Base-by-base conservation (phyloP, 2,797 vertebrate species). In the Trichosurus vulpecula region DNA sequence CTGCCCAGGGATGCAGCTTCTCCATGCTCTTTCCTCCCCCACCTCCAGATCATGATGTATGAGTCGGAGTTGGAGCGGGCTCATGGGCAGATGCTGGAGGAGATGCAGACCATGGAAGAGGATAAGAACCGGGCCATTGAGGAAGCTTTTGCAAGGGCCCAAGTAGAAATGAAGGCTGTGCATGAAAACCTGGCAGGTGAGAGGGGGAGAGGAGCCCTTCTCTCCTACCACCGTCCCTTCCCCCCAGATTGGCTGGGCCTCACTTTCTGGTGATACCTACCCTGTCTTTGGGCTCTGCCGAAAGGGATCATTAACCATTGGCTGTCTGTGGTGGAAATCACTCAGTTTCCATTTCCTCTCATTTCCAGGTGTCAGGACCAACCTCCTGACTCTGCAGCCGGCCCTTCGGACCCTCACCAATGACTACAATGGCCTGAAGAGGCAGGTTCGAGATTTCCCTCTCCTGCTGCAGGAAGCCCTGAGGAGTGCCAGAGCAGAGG, bases 91-190 rank as follows among this genome's bases (percentile, higher is more conserved):
- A 99, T 99, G 98, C 99, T 99, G 98, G 99, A 98, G 22, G 99
- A 99, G 98, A 99, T 99, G 99, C 99, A 99, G 98, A 99, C 98
- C 35, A 98, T 99, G 98, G 99, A 99, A 98, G 99, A 99, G 95
- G 99, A 99, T 98, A 99, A 99, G 98, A 99, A 99, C 98, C 98
- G 97, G 0, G 99, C 99, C 93, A 99, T 99, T 0, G 99, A 99
- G 97, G 99, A 99, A 97, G 99, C 99, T 0, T 99, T 99, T 92
- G 98, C 99, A 96, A 97, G 99, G 0, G 99, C 99, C 0, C 99
- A 99, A 98, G 99, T 99, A 94, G 99, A 99, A 98, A 99, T 99
- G 99, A 99, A 99, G 97, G 99, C 99, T 0, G 99, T 99, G 55
- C 99, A 99, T 0, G 99, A 99, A 98, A 99, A 99, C 98, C 99